Base-by-base conservation (phyloP, 2,113 vertebrate species). In the Aptenodytes patagonicus region DNA sequence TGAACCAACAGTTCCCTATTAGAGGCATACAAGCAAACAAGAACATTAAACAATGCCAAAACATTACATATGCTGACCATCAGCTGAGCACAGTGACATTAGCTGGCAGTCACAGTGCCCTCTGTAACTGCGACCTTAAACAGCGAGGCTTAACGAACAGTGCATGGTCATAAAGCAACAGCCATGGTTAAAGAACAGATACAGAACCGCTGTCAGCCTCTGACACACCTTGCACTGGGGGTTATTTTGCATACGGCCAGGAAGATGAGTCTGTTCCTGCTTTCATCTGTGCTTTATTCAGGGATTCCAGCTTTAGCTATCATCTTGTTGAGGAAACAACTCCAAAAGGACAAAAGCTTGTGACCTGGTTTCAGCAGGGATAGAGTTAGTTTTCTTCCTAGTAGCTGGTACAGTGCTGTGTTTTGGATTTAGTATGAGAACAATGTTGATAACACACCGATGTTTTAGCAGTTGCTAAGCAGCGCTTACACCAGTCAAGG, bases 1-100 rank as follows among this genome's bases (percentile, higher is more conserved):
- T 83, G 87, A 90, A 52, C 57, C 91, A 95, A 90, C 57, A 94
- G 95, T 96, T 93, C 90, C 76, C 83, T 31, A 14, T 21, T 87
- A 65, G 82, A 93, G 70, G 75, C 93, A 87, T 18, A 65, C 73
- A 93, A 75, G 78, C 73, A 85, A 91, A 93, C 36, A 58, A 83
- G 82, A 93, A 82, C 93, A 38, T 72, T 90, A 72, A 94, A 91
- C 90, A 93, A 90, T 87, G 84, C 87, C 96, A 95, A 75, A 94
- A 90, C 91, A 94, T 94, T 87, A 91, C 93, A 96, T 84, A 84
- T 58, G 92, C 95, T 85, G 94, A 89, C 89, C 7, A 5, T 94
- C 91, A 91, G 89, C 87, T 88, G 91, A 68, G 78, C 72, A 46
- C 84, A 57, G 90, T 68, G 84, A 89, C 81, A 65, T 89, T 42